Evolutionary conservation across 2,797 vertebrate species (phyloP).

Genomic region (Gila robusta): DNA sequence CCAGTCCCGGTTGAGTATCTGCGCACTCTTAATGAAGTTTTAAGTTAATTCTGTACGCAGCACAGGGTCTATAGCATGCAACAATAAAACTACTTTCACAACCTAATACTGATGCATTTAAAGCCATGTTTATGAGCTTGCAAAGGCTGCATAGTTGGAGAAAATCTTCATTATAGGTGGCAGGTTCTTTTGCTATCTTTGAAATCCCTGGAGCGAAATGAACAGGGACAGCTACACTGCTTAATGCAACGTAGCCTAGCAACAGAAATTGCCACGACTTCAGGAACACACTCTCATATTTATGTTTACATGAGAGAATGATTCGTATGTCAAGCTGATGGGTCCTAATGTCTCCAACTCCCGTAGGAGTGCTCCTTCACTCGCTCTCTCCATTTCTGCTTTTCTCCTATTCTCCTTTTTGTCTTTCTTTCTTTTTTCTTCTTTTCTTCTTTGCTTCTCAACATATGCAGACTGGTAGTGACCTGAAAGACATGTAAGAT

Average conservation of each 20-base stretch:
- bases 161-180: constrained; percentile 64
- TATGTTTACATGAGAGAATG: constrained; percentile 89
- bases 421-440: neutral
- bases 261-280: constrained; percentile 84
- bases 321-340: constrained; percentile 87
- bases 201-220: constrained; percentile 85
- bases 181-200: constrained; percentile 83
- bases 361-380: constrained; percentile 63
- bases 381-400: constrained; percentile 46
- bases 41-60: constrained; percentile 34
- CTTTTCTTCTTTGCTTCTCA: neutral
- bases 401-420: neutral
- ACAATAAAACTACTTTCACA: constrained; percentile 31
- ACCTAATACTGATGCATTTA: constrained; percentile 40
- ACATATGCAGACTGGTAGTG: neutral
- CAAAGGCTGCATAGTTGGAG: constrained; percentile 45
- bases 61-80: constrained; percentile 29
- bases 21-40: constrained; percentile 38
- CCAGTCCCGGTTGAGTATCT: constrained; percentile 23
- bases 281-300: constrained; percentile 86
- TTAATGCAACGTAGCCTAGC: constrained; percentile 89
- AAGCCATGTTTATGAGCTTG: constrained; percentile 36
- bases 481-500: constrained; percentile 7
- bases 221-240: constrained; percentile 85
- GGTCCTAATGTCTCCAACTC: constrained; percentile 83